A percentile compares a stretch with the other conserved stretches of the same genome.
These are phyloP conservation scores for Athetis lepigone DNA, from an alignment of 2,888 invertebrate species.

Conservation along the genomic window DNA sequence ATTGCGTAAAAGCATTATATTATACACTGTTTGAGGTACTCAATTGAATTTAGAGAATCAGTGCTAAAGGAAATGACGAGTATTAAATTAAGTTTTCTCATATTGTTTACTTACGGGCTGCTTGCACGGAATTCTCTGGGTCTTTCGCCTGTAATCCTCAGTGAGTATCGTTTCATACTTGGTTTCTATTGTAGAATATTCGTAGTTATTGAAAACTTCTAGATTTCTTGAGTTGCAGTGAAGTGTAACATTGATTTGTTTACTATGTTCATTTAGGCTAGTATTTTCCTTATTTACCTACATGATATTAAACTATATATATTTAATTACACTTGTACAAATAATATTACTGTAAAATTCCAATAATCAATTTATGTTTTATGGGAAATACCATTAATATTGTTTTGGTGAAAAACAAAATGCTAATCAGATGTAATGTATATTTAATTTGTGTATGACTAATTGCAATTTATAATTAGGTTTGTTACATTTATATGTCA, in stretches of 20 bases:
- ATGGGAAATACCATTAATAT: background rate
- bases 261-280: background rate
- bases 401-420: constrained; percentile 4
- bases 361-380: constrained; percentile 5
- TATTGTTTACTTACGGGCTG: constrained; percentile 76
- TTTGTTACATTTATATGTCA: background rate
- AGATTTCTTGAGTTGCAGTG: constrained; percentile 12
- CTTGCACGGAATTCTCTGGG: constrained; percentile 80
- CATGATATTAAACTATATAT: background rate
- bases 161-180: constrained; percentile 75
- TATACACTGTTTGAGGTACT: constrained; percentile 30
- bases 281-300: background rate
- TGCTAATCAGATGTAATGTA: background rate
- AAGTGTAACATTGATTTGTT: constrained; percentile 4
- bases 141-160: constrained; percentile 85
- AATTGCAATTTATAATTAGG: background rate
- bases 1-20: constrained; percentile 37
- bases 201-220: constrained; percentile 22
- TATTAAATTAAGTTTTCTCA: constrained; percentile 71
- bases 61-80: constrained; percentile 72
- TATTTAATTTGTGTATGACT: background rate
- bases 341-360: background rate
- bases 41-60: constrained; percentile 17
- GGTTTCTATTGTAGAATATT: constrained; percentile 55
- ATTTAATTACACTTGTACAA: background rate